Evolutionary conservation across 92 coral and sea anemone genomes (phyloP).

Genomic region (Muricea muricata): DNA sequence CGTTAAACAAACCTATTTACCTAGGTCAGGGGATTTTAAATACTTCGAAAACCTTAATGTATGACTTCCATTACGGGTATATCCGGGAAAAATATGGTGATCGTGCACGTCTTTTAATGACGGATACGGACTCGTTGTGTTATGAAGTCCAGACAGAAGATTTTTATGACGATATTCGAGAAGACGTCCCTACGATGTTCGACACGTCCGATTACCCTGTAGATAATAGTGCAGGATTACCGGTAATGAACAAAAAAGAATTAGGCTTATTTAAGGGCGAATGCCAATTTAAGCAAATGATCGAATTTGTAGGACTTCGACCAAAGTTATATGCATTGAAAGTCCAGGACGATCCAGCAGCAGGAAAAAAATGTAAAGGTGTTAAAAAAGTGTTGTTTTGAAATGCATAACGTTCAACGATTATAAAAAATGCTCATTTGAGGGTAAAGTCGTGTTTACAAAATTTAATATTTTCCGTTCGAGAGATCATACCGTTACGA

Average conservation of each 20-base stretch:
- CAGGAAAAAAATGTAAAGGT: background rate
- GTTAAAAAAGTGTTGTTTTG: background rate
- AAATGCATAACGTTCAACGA: background rate
- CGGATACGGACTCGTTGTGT: slow-evolving; percentile 29
- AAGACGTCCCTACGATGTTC: background rate
- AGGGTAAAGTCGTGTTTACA: background rate
- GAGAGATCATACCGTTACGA: background rate
- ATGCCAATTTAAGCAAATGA: background rate
- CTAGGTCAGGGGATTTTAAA: background rate
- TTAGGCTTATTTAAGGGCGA: background rate
- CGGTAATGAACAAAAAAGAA: background rate
- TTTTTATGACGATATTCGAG: background rate
- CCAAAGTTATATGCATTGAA: background rate
- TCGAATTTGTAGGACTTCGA: background rate
- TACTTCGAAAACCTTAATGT: slow-evolving; percentile 26
- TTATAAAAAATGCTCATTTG: background rate
- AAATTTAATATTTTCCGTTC: background rate
- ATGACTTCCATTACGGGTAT: slow-evolving; percentile 46
- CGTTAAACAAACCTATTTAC: background rate
- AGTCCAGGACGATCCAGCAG: background rate
- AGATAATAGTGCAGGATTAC: background rate
- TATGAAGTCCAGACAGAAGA: slow-evolving; percentile 36
- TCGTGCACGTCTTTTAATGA: slow-evolving; percentile 16
- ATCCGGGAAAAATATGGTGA: slow-evolving; percentile 8
- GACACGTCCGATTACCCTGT: background rate